phyloP scores from a whole-genome alignment of 2,113 vertebrate species.

The Malurus melanocephalus region DNA sequence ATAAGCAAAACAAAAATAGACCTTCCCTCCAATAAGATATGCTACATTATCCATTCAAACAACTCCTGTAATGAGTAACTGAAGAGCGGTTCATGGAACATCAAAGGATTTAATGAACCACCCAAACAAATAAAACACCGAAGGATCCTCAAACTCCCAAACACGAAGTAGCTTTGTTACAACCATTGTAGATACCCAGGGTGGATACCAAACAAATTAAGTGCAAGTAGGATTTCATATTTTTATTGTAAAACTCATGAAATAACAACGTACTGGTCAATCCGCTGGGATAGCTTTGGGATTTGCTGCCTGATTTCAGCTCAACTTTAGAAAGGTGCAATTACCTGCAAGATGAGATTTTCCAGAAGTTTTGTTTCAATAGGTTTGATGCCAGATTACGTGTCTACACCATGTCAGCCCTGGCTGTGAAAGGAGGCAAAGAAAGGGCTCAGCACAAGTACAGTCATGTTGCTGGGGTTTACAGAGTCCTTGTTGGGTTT shows the following conservation, averaged over 20 bases:
- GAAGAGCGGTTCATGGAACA: conserved; percentile 21
- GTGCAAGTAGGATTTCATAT: fast-evolving
- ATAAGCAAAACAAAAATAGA: conserved; percentile 46
- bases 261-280: not conserved
- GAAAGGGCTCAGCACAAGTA: not conserved
- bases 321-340: not conserved
- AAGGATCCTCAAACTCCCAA: not conserved
- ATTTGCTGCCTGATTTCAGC: not conserved
- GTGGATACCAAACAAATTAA: not conserved
- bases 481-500: not conserved
- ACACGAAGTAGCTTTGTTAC: not conserved
- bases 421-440: not conserved
- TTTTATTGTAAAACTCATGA: not conserved
- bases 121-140: conserved; percentile 20
- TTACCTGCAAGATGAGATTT: not conserved
- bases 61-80: conserved; percentile 4
- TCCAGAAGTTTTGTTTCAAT: not conserved
- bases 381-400: not conserved
- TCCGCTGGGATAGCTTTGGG: fast-evolving
- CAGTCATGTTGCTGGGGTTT: not conserved
- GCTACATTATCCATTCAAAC: conserved; percentile 50
- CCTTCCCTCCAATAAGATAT: conserved; percentile 17
- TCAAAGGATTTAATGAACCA: conserved; percentile 53
- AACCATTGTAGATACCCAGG: not conserved
- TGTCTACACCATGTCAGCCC: not conserved